Evolutionary conservation across 2,888 invertebrate species (phyloP), one percentile per base, ranked within the genome.

Genomic region (Anodontia alba): DNA sequence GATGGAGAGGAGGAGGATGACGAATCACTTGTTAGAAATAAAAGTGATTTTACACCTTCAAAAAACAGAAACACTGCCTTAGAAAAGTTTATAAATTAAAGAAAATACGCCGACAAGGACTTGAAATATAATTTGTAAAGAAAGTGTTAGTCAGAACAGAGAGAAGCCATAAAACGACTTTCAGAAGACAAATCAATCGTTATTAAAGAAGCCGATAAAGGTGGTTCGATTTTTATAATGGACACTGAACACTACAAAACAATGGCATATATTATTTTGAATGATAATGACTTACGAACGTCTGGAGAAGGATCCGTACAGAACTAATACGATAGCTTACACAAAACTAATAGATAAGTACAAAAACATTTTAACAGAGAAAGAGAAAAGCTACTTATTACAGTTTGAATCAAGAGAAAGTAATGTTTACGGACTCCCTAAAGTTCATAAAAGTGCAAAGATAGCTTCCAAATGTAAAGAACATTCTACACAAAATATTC

Each of bases 141-240:
- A 62, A 2, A 62, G 33, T 33, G 8, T 62, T 7, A n/a, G 8
- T 20, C 3, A 31, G 31, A 62, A 23, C 23, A 62, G 23, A 31
- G 33, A 7, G 62, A 62, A 10, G 62, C 62, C 7, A 33, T 62
- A 8, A 31, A 33, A 62, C 20, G 17, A 62, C 33, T 62, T 7
- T 62, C 62, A 62, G 23, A 62, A 15, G 62, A 62, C 62, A 62
- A 33, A 33, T n/a, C 17, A 12, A 62, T 62, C 17, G 62, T 57
- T 31, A 74, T 74, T 12, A 74, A 74, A 26, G 74, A 74, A 38
- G 74, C 74, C 0, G 68, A 74, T 33, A 74, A 74, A 20, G 51
- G 74, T 10, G 67, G 74, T 10, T 42, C 49, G 1, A 20, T 23
- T 29, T 67, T 74, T 31, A 49, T 67, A 33, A 68, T 68, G 49